Evolutionary conservation across 2,113 vertebrate genomes (phyloP).

Genomic region (Malaclemys terrapin): DNA sequence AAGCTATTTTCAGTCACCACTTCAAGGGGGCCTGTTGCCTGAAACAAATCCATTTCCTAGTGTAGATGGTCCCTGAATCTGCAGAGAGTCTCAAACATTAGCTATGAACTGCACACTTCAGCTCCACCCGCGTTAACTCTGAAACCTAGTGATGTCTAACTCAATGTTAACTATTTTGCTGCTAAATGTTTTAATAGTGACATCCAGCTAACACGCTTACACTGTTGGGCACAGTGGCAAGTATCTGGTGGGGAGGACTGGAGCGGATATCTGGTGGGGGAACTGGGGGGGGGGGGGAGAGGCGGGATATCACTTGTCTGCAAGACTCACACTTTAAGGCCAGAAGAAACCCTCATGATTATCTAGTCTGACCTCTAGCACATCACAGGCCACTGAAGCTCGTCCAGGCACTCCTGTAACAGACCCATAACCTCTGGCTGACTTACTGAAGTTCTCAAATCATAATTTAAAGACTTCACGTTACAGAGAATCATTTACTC

Average conservation of each 20-base stretch:
- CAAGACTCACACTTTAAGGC: background rate
- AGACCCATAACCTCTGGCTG: no score
- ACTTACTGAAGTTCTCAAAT: no score
- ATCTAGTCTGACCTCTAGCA: no score
- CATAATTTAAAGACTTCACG: no score
- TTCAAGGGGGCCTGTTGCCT: background rate
- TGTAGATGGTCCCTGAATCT: background rate
- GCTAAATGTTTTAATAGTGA: background rate
- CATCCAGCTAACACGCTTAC: background rate
- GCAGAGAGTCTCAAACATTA: background rate
- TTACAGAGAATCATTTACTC: no score
- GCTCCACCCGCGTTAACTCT: background rate
- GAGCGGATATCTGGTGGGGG: no score
- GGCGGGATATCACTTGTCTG: background rate
- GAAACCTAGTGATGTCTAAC: background rate
- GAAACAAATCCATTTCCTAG: background rate
- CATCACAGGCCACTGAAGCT: no score
- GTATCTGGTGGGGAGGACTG: background rate
- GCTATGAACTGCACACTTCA: background rate
- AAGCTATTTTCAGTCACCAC: background rate
- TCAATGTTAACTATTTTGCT: background rate
- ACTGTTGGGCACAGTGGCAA: background rate
- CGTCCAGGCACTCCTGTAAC: no score
- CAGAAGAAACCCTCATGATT: background rate
- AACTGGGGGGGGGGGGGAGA: no score